Conservation (phyloP, 1,140 invertebrate genomes). For the Mamestra configurata region DNA sequence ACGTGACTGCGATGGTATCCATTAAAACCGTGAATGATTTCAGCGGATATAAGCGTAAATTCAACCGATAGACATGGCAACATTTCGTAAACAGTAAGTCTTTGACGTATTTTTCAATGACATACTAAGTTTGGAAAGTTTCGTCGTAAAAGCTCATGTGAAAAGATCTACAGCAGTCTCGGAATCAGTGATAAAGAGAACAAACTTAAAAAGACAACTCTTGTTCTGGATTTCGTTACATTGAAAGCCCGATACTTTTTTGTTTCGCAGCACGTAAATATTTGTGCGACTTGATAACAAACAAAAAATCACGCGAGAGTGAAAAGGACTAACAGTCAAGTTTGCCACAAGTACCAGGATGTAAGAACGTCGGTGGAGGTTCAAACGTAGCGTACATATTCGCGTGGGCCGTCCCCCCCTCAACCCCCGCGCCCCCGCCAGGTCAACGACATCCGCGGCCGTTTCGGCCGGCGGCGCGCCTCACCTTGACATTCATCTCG, state of each 20-base stretch:
- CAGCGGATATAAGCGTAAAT: conserved; percentile 64
- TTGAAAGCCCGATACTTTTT: not conserved
- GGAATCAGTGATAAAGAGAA: not conserved
- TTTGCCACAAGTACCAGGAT: conserved; percentile 78
- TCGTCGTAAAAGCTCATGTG: not conserved
- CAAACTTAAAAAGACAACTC: not conserved
- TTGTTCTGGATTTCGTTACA: not conserved
- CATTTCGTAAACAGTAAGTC: conserved; percentile 62
- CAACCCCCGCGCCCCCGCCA: conserved; percentile 61
- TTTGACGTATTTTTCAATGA: conserved; percentile 52
- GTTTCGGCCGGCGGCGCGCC: conserved; percentile 86
- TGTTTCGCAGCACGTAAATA: conserved; percentile 9
- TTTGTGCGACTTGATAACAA: conserved; percentile 14
- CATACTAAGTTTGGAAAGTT: not conserved
- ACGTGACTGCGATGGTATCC: conserved; percentile 62
- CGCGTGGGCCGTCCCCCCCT: conserved; percentile 82
- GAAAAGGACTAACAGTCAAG: conserved; percentile 65
- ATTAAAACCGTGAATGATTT: conserved; percentile 47
- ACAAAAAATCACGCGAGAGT: conserved; percentile 52
- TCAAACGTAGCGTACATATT: conserved; percentile 82
- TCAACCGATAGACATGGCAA: conserved; percentile 62
- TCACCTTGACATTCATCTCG: conserved; percentile 88
- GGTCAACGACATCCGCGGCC: conserved; percentile 81
- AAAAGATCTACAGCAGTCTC: not conserved
- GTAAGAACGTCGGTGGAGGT: conserved; percentile 78